Percentiles rank a stretch among this genome's conserved stretches.
phyloP scores from a whole-genome alignment of 2,888 invertebrate species.

The Colostygia pectinataria region DNA sequence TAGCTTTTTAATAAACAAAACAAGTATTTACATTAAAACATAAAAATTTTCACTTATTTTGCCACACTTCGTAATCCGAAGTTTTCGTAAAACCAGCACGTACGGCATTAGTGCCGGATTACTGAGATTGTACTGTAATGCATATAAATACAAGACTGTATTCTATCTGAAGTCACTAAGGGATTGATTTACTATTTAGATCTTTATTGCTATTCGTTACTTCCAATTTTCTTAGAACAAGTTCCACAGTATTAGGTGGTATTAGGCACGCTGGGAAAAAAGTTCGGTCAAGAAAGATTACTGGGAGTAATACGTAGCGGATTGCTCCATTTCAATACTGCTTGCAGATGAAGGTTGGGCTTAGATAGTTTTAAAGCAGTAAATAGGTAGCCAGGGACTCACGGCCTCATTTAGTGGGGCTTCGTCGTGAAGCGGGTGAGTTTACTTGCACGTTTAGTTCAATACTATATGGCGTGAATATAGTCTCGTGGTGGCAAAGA shows the following conservation, averaged over 20 bases:
- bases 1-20: too few species aligned
- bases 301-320: conserved; percentile 12
- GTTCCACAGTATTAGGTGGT: conserved; percentile 3
- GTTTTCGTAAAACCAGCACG: too few species aligned
- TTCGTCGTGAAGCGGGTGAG: conserved; percentile 11
- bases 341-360: conserved; percentile 6
- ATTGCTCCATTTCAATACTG: conserved; percentile 19
- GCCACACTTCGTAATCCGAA: too few species aligned
- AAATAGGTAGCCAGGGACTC: conserved; percentile 37
- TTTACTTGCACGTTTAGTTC: conserved; percentile 12
- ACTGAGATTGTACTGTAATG: neutral
- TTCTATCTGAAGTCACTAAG: neutral
- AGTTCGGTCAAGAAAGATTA: conserved; percentile 11
- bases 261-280: conserved; percentile 2
- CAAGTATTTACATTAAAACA: too few species aligned
- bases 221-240: conserved; percentile 7
- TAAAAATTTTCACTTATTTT: too few species aligned
- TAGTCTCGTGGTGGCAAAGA: too few species aligned
- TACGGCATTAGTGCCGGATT: too few species aligned
- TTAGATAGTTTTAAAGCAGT: conserved; percentile 24
- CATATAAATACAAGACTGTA: conserved; percentile 17
- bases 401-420: conserved; percentile 28
- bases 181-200: neutral
- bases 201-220: conserved; percentile 5
- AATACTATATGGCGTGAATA: neutral